These are phyloP conservation scores for Triplophysa siluroides DNA, from an alignment of 2,113 vertebrate species.

Conservation along the genomic window DNA sequence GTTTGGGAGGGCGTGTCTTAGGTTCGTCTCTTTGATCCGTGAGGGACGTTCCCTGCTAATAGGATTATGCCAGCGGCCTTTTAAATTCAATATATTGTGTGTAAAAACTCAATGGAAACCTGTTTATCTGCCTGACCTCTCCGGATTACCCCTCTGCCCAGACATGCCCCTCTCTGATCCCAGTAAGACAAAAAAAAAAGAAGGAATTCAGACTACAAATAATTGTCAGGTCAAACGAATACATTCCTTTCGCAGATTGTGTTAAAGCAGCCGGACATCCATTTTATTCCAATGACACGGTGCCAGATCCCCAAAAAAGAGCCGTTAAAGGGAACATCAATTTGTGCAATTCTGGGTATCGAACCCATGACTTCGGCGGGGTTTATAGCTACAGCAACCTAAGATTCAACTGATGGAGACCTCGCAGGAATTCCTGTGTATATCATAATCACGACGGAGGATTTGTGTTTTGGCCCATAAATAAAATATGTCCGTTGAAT, in stretches of 20 bases:
- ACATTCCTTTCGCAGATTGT: background rate
- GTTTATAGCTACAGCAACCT: too few species aligned
- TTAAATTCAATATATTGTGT: slow-evolving; percentile 60
- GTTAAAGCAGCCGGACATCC: background rate
- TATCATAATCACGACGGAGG: background rate
- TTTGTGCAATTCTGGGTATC: too few species aligned
- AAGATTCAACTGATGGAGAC: too few species aligned
- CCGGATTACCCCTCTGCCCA: slow-evolving; percentile 19
- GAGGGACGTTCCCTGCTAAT: slow-evolving; percentile 61
- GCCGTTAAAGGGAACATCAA: too few species aligned
- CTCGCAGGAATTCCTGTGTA: background rate
- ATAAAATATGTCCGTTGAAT: background rate
- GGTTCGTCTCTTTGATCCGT: slow-evolving; percentile 57
- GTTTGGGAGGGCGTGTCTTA: slow-evolving; percentile 37
- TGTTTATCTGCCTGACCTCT: slow-evolving; percentile 28
- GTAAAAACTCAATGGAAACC: slow-evolving; percentile 38
- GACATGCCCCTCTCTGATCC: background rate
- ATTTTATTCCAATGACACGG: background rate
- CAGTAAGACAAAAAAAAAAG: slow-evolving; percentile 9
- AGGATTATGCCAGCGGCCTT: slow-evolving; percentile 65
- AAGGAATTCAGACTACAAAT: slow-evolving; percentile 24
- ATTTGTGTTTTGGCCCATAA: background rate
- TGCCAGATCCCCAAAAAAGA: background rate
- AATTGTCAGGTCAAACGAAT: background rate
- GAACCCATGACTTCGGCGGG: too few species aligned